Evolutionary conservation across 2,888 invertebrate genomes (phyloP).

Genomic region (Sympetrum striolatum): DNA sequence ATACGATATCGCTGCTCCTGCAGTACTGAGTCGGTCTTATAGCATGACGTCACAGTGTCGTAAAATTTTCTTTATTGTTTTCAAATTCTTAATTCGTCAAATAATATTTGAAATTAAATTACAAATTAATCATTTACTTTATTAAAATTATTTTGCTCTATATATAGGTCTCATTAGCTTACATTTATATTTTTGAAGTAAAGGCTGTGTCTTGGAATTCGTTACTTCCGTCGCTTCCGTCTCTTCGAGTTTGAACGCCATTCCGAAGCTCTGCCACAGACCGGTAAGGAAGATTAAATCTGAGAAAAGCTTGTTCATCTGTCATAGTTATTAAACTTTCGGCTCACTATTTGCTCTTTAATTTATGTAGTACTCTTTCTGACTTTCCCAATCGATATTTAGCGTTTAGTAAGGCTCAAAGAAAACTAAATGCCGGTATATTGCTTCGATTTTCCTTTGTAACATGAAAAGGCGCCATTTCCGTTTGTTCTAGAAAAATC

Average conservation of each 20-base stretch:
- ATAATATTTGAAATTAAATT: neutral
- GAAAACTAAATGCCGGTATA: constrained; percentile 66
- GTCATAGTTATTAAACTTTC: constrained; percentile 63
- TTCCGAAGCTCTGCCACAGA: constrained; percentile 85
- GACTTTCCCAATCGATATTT: constrained; percentile 59
- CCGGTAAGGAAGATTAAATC: constrained; percentile 70
- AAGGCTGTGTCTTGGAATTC: neutral
- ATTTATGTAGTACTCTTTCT: constrained; percentile 49
- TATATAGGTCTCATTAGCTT: neutral
- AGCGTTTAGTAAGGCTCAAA: constrained; percentile 59
- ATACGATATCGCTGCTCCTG: constrained; percentile 70
- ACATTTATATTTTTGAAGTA: neutral
- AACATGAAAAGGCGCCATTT: constrained; percentile 71
- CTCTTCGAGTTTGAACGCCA: constrained; percentile 68
- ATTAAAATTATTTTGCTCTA: neutral
- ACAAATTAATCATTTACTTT: neutral
- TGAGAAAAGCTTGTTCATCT: constrained; percentile 73
- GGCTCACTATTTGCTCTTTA: constrained; percentile 57
- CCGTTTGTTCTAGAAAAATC: constrained; percentile 36
- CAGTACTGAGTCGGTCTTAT: constrained; percentile 63
- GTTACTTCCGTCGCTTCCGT: constrained; percentile 44
- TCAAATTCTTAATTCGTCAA: neutral
- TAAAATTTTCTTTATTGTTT: constrained; percentile 44
- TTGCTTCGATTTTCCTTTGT: constrained; percentile 74
- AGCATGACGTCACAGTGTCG: constrained; percentile 47